Conservation (phyloP, 2,888 invertebrate species). For the Drosophila testacea region DNA sequence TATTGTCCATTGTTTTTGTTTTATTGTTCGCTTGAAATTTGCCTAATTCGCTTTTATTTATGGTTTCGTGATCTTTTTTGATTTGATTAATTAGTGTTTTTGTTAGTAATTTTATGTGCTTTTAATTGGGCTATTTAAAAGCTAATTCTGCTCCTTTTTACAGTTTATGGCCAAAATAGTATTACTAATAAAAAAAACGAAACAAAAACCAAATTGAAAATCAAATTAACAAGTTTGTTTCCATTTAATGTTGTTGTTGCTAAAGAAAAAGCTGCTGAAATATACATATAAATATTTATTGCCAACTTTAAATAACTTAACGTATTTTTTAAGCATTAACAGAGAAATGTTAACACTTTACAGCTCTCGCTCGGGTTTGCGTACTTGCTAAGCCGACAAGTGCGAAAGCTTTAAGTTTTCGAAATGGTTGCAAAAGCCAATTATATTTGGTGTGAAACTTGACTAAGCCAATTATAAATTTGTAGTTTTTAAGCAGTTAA, state of each 20-base stretch:
- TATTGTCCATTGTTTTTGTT: conserved; percentile 46
- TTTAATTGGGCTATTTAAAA: conserved; percentile 29
- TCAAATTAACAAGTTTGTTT: conserved; percentile 24
- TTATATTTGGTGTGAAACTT: conserved; percentile 16
- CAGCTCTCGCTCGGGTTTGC: conserved; percentile 23
- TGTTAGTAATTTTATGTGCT: conserved; percentile 18
- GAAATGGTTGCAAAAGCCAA: conserved; percentile 18
- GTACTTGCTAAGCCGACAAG: conserved; percentile 15
- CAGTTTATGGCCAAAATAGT: conserved; percentile 22
- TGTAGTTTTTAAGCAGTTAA: background rate
- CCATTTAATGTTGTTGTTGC: conserved; percentile 19
- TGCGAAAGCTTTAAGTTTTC: conserved; percentile 19
- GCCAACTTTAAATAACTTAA: background rate
- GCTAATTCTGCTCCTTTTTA: conserved; percentile 27
- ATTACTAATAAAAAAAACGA: conserved; percentile 35
- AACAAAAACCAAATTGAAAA: background rate
- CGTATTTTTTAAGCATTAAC: conserved; percentile 6
- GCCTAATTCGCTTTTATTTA: conserved; percentile 19
- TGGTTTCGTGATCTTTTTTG: conserved; percentile 1
- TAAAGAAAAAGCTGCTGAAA: conserved; percentile 14
- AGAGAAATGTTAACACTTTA: conserved; percentile 14
- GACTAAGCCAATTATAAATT: background rate
- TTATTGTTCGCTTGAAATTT: conserved; percentile 28
- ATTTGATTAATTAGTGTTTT: conserved; percentile 18
- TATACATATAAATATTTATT: conserved; percentile 4